phyloP scores from a whole-genome alignment of 2,888 invertebrate species.

The Dicyrtomina minuta region DNA sequence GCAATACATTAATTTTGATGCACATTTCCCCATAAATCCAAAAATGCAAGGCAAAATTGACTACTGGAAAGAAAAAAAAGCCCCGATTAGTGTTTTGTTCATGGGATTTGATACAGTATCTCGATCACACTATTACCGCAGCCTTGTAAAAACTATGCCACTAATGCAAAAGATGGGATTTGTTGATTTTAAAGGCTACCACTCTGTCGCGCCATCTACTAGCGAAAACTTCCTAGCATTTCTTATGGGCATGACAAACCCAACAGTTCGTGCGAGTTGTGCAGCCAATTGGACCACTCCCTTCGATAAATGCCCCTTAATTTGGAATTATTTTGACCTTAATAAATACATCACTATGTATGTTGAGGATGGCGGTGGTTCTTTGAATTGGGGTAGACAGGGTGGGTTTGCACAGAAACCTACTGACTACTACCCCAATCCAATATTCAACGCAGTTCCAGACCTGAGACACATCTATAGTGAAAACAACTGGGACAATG shows the following conservation, averaged over 20 bases:
- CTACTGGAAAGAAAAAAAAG: conserved; percentile 8
- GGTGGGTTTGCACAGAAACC: neutral
- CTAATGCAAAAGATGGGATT: conserved; percentile 68
- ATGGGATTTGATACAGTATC: conserved; percentile 85
- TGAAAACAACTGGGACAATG: conserved; percentile 68
- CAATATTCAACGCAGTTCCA: too few species aligned
- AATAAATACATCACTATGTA: too few species aligned
- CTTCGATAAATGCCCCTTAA: neutral
- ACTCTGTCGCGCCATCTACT: neutral
- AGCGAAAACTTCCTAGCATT: neutral
- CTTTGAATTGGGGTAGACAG: neutral
- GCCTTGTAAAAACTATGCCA: conserved; percentile 70
- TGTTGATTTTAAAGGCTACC: conserved; percentile 71
- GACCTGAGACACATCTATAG: too few species aligned
- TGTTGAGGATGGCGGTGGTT: neutral
- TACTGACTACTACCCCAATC: neutral
- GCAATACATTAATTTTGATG: too few species aligned
- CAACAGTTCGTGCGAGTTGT: neutral
- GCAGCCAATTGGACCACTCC: neutral
- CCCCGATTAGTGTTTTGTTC: conserved; percentile 56
- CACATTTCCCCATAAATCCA: too few species aligned
- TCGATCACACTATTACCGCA: too few species aligned
- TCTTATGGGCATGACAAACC: neutral
- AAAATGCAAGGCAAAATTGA: too few species aligned
- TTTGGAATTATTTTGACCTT: neutral